A percentile compares a stretch with the other conserved stretches of the same genome.
phyloP scores from a whole-genome alignment of 1,140 invertebrate genomes.

The Lasioglossum baleicum region DNA sequence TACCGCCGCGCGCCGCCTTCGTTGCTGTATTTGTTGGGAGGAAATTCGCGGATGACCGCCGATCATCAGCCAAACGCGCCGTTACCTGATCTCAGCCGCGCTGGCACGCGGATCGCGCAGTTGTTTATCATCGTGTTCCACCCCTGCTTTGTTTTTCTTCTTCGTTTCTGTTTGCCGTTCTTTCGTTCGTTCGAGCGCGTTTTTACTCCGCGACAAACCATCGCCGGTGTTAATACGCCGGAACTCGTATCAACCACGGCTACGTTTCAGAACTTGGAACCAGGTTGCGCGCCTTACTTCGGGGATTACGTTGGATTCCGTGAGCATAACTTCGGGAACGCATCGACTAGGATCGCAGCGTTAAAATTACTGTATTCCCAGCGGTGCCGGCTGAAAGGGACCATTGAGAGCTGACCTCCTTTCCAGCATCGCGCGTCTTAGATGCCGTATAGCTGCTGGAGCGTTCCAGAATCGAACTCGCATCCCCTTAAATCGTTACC shows the following conservation, averaged over 20 bases:
- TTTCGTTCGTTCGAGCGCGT: not conserved
- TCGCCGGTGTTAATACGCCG: not conserved
- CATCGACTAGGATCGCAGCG: slow-evolving; percentile 7
- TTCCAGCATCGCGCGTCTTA: slow-evolving; percentile 14
- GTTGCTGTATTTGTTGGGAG: not conserved
- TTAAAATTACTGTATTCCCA: slow-evolving; percentile 13
- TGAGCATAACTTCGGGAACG: not conserved
- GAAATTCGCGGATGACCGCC: slow-evolving; percentile 13
- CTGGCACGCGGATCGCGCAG: not conserved
- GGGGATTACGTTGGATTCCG: not conserved
- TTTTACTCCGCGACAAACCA: not conserved
- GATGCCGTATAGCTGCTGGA: not conserved
- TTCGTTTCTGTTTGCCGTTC: not conserved
- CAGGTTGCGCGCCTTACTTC: not conserved
- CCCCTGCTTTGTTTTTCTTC: not conserved
- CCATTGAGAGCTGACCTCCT: slow-evolving; percentile 32
- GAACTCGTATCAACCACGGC: not conserved
- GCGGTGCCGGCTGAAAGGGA: slow-evolving; percentile 6
- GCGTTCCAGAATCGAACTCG: slow-evolving; percentile 10
- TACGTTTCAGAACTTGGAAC: not conserved
- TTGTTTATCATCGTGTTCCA: not conserved
- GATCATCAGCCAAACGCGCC: not conserved
- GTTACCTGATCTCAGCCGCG: not conserved
- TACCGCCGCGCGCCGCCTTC: not conserved
- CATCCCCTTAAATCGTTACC: not conserved